These are phyloP conservation scores for Bubo blakistoni DNA, from an alignment of 2,113 vertebrate genomes.

Conservation along the genomic window DNA sequence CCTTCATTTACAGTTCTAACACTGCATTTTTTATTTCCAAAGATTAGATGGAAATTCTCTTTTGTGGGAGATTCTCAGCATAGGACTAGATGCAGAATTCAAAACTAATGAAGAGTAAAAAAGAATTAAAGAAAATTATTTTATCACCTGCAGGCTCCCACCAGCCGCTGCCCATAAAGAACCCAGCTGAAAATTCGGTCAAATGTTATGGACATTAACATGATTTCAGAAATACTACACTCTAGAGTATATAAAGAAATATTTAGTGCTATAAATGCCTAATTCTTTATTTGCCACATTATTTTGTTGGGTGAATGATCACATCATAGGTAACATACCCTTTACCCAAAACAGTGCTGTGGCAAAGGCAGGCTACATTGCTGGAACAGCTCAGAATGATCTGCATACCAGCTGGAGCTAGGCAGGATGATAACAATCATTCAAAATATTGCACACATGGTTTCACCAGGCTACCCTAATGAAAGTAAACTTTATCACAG, in stretches of 20 bases:
- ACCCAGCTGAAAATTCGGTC: neutral
- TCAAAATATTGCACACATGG: constrained; percentile 56
- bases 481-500: constrained; percentile 42
- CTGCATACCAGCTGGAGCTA: constrained; percentile 49
- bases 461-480: constrained; percentile 18
- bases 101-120: neutral
- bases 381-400: constrained; percentile 11
- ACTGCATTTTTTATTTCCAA: neutral
- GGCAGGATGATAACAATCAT: constrained; percentile 30
- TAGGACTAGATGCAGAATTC: neutral
- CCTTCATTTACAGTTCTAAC: neutral
- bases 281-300: neutral
- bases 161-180: neutral
- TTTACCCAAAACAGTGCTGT: neutral
- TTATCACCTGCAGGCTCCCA: neutral
- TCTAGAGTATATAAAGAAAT: neutral
- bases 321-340: neutral
- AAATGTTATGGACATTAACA: neutral
- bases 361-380: neutral
- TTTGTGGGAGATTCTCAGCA: neutral
- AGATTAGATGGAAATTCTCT: neutral
- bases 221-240: neutral
- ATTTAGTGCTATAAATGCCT: neutral
- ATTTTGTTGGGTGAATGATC: neutral
- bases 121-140: neutral